Evolutionary conservation across 2,113 vertebrate species (phyloP).

Genomic region (Rhodinocichla rosea): DNA sequence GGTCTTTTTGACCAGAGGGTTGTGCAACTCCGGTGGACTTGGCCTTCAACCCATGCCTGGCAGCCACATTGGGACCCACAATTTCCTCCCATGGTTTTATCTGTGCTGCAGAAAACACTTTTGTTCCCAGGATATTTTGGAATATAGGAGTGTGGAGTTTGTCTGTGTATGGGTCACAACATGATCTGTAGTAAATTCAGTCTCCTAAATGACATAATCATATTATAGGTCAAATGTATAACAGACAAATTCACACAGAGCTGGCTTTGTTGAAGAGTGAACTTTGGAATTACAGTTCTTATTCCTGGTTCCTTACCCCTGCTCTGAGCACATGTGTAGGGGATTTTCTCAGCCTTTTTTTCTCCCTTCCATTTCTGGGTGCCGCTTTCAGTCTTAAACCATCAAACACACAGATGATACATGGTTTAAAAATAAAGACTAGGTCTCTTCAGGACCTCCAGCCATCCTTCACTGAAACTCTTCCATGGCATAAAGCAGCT

Average conservation of each 20-base stretch:
- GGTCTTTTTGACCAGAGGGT: neutral
- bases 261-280: neutral
- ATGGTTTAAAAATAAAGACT: neutral
- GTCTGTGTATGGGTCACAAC: neutral
- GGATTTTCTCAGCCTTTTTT: neutral
- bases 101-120: neutral
- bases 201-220: neutral
- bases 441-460: neutral
- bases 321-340: neutral
- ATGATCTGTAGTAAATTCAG: neutral
- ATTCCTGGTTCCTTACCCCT: neutral
- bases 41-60: neutral
- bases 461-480: neutral
- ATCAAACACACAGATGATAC: neutral
- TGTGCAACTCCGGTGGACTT: neutral
- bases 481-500: neutral
- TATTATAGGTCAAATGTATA: neutral
- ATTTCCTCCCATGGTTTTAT: conserved; percentile 18
- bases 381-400: neutral
- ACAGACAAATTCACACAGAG: neutral
- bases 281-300: neutral
- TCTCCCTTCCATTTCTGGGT: neutral
- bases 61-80: neutral
- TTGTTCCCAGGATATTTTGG: neutral
- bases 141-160: neutral